A percentile compares a stretch with the other conserved stretches of the same genome.
These are phyloP conservation scores for Pangasius krempfi DNA, from an alignment of 2,797 vertebrate genomes.

Conservation along the genomic window DNA sequence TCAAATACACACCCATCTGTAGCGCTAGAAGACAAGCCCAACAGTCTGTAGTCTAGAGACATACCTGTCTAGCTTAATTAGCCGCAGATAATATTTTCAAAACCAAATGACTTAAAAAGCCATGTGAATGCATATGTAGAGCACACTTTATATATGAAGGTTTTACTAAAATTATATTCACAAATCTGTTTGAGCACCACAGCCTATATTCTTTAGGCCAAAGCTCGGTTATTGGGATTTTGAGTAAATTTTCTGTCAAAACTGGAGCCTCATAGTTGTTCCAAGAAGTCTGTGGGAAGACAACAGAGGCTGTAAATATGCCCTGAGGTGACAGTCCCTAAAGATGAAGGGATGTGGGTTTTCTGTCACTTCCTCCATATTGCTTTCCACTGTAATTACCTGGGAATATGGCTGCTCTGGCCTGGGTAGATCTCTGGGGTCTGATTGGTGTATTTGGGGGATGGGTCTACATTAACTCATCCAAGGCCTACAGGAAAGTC, in stretches of 20 bases:
- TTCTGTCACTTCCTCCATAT: conserved; percentile 67
- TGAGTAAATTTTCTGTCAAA: neutral
- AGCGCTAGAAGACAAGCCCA: neutral
- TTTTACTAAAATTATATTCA: neutral
- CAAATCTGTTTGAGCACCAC: neutral
- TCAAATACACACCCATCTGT: neutral
- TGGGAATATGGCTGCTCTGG: conserved; percentile 60
- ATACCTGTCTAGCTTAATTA: neutral
- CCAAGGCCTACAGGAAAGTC: conserved; percentile 46
- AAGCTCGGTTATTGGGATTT: neutral
- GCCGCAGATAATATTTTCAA: too few species aligned
- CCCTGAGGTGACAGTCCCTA: conserved; percentile 58
- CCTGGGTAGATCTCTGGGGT: conserved; percentile 23
- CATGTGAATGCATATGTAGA: neutral
- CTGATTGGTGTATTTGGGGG: conserved; percentile 25
- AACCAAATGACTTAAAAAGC: too few species aligned
- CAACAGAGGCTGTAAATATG: conserved; percentile 54
- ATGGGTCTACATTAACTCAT: conserved; percentile 45
- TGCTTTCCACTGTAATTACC: conserved; percentile 72
- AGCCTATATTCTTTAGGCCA: neutral
- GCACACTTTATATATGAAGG: neutral
- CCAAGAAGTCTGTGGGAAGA: conserved; percentile 47
- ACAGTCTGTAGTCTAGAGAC: neutral
- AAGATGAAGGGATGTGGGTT: conserved; percentile 62
- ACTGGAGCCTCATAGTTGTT: conserved; percentile 50